Evolutionary conservation across 2,888 invertebrate species (phyloP), one percentile per base, ranked within the genome.

Genomic region (Chalcis sispes): DNA sequence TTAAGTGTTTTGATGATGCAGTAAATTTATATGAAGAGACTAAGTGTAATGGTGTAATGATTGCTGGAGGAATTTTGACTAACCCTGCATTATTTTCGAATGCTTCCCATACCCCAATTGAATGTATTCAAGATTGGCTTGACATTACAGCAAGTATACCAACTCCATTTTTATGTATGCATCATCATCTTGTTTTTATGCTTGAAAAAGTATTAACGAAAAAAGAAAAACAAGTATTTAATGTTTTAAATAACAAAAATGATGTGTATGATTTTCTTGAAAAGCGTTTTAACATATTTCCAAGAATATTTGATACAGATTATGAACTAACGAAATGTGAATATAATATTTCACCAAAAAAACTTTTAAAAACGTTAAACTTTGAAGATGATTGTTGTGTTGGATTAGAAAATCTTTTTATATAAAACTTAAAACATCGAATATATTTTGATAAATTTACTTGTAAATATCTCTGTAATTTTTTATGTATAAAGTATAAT

Each of bases 141-240:
- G 90, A 93, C 80, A 92, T 95, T 78, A 93, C 93, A 75, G 90
- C 93, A 58, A 90, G 86, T 65, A 88, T 90, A 67, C 89, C 89
- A 48, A 86, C 90, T 5, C 85, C 83, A 67, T 98, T 95, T 88
- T 93, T 95, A 81, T 93, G 93, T 85, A 97, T 98, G 85, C 99
- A 99, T 89, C 98, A 98, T 87, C 99, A 99, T 89, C 91, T 99
- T 79, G 96, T 97, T 65, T 98, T 97, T 87, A 99, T 99, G 99
- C 91, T 97, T 83, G 96, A 97, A 83, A 94, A 94, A 88, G 86
- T 94, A 48, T 90, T 98, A 81, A 91, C 93, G 0, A 94, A 93
- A 83, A 89, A 91, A 64, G 93, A 95, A 83, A 93, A 95, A 83
- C 90, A 92, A 80, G 89, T 93, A 62, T 97, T 98, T 85, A 98